phyloP scores from a whole-genome alignment of 2,888 invertebrate genomes.

The Agonopterix alstromeriana region DNA sequence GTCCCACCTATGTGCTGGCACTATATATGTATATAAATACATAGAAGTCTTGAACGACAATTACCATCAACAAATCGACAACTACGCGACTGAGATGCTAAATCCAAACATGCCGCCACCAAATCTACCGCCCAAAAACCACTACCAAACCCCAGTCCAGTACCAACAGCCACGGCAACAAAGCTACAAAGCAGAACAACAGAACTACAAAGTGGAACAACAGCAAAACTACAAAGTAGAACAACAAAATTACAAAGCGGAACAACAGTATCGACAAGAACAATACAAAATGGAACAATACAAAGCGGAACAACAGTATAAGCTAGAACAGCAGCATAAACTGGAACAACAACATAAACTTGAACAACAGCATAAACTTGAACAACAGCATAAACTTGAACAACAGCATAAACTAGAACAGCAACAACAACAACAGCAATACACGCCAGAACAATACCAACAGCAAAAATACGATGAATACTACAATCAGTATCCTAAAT shows the following conservation, averaged over 20 bases:
- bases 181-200: slow-evolving; percentile 17
- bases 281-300: slow-evolving; percentile 2
- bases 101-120: slow-evolving; percentile 42
- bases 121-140: slow-evolving; percentile 54
- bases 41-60: slow-evolving; percentile 59
- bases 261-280: slow-evolving; percentile 15
- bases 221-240: slow-evolving; percentile 12
- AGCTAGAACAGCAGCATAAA: slow-evolving; percentile 10
- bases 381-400: slow-evolving; percentile 14
- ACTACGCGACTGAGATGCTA: slow-evolving; percentile 66
- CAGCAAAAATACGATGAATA: slow-evolving; percentile 25
- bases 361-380: slow-evolving; percentile 6
- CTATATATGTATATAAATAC: no score
- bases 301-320: slow-evolving; percentile 23
- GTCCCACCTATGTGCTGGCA: slow-evolving; percentile 17
- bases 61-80: slow-evolving; percentile 70
- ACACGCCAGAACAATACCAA: slow-evolving; percentile 17
- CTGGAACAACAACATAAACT: slow-evolving; percentile 7
- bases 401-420: slow-evolving; percentile 20
- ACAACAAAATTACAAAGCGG: slow-evolving; percentile 22
- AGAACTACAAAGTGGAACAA: slow-evolving; percentile 1
- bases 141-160: slow-evolving; percentile 48
- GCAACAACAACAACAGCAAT: slow-evolving; percentile 15
- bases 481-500: slow-evolving; percentile 13
- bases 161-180: slow-evolving; percentile 18